phyloP scores from a whole-genome alignment of 2,888 invertebrate species.

The Scrobipalpa atriplicella region DNA sequence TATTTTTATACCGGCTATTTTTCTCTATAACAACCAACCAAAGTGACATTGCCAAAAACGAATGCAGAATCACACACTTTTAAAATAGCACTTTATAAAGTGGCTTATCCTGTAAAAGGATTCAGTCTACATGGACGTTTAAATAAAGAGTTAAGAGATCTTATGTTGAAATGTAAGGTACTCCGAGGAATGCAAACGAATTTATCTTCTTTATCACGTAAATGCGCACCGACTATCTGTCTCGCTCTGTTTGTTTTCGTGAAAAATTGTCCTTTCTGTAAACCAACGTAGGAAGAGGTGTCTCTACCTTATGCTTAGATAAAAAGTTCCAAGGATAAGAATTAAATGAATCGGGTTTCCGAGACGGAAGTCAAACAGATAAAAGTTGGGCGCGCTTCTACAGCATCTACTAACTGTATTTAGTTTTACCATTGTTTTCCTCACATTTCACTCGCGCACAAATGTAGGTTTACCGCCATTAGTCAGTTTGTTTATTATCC shows the following conservation, averaged over 20 bases:
- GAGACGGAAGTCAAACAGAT: conserved; percentile 47
- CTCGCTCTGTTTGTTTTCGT: conserved; percentile 16
- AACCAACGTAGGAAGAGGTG: conserved; percentile 19
- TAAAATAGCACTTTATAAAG: too few species aligned
- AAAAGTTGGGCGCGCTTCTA: conserved; percentile 38
- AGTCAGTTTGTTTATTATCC: not conserved
- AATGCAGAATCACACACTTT: too few species aligned
- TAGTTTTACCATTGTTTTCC: conserved; percentile 19
- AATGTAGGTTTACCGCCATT: conserved; percentile 4
- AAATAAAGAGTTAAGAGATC: conserved; percentile 1
- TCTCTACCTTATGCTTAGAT: conserved; percentile 38
- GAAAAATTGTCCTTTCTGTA: conserved; percentile 9
- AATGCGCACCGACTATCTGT: not conserved
- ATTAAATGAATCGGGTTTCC: conserved; percentile 50
- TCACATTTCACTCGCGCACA: not conserved
- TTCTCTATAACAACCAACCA: too few species aligned
- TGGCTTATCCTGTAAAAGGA: not conserved
- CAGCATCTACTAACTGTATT: conserved; percentile 31
- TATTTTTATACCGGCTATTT: too few species aligned
- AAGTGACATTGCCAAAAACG: too few species aligned
- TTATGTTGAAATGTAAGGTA: conserved; percentile 1
- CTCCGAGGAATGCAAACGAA: conserved; percentile 12
- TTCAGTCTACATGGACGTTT: not conserved
- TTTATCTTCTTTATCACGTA: conserved; percentile 23
- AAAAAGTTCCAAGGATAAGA: conserved; percentile 49